A percentile compares a stretch with the other conserved stretches of the same genome.
Conservation (phyloP, 2,888 invertebrate genomes). For the Erebia epiphron region DNA sequence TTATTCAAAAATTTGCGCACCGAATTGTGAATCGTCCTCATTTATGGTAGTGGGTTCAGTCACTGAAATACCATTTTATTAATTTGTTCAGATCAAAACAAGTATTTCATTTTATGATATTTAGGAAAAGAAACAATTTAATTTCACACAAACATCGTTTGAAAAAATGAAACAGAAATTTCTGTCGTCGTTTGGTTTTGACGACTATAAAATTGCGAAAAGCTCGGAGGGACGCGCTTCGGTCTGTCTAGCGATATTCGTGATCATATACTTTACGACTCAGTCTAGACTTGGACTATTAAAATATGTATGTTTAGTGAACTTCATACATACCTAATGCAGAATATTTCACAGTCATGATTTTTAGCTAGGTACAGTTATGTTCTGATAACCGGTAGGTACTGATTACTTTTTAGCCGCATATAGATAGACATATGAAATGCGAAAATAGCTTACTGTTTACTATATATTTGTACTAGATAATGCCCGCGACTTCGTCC, state of each 20-base stretch:
- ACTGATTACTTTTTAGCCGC: too few relatives aligned
- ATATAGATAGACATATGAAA: too few relatives aligned
- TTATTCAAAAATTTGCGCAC: too few relatives aligned
- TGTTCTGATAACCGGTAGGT: neutral
- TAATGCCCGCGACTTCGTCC: too few relatives aligned
- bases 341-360: neutral
- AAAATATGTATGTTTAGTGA: slow-evolving; percentile 29
- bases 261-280: slow-evolving; percentile 33
- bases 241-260: slow-evolving; percentile 31
- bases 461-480: too few relatives aligned
- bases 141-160: neutral
- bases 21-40: too few relatives aligned
- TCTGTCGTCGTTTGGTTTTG: neutral
- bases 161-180: neutral
- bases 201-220: slow-evolving; percentile 8
- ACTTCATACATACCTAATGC: slow-evolving; percentile 30
- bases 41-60: too few relatives aligned
- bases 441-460: too few relatives aligned
- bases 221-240: slow-evolving; percentile 16
- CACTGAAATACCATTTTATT: neutral
- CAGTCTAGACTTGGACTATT: slow-evolving; percentile 36
- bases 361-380: neutral
- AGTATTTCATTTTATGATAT: neutral
- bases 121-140: neutral
- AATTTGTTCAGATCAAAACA: neutral